phyloP scores from a whole-genome alignment of 2,113 vertebrate genomes.

The Tenebrosternarchus preto region DNA sequence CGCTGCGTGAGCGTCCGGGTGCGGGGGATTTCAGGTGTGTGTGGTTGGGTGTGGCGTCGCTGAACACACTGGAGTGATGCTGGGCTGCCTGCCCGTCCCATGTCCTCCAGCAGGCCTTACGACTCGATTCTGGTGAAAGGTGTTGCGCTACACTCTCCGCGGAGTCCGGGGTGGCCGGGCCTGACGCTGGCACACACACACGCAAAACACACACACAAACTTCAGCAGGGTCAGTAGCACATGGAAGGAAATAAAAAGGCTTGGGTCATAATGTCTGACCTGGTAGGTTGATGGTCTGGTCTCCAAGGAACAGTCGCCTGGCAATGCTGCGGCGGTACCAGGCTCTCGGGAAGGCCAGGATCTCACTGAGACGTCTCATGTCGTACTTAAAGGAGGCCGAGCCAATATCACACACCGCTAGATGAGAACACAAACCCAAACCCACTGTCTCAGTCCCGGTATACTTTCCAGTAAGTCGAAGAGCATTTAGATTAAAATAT shows the following conservation, averaged over 20 bases:
- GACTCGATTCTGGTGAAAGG: slow-evolving; percentile 90
- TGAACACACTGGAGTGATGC: slow-evolving; percentile 87
- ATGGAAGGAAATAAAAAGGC: slow-evolving; percentile 14
- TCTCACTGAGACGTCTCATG: slow-evolving; percentile 97
- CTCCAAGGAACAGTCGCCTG: slow-evolving; percentile 92
- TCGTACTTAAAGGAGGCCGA: slow-evolving; percentile 98
- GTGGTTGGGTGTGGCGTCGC: slow-evolving; percentile 79
- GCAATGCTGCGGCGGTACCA: slow-evolving; percentile 98
- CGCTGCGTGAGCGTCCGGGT: slow-evolving; percentile 85
- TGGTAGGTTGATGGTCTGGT: slow-evolving; percentile 96
- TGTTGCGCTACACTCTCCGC: slow-evolving; percentile 89
- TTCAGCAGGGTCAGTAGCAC: neutral
- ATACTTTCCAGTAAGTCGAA: neutral
- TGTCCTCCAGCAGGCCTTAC: slow-evolving; percentile 91
- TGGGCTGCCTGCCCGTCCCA: slow-evolving; percentile 87
- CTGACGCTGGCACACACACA: slow-evolving; percentile 77
- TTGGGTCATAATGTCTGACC: slow-evolving; percentile 67
- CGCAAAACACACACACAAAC: neutral
- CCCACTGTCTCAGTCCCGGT: neutral
- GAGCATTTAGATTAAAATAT: neutral
- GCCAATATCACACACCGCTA: slow-evolving; percentile 97
- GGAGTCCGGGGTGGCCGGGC: slow-evolving; percentile 93
- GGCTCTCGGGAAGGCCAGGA: slow-evolving; percentile 94
- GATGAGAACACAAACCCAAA: neutral
- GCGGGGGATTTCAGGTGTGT: slow-evolving; percentile 92